phyloP scores from a whole-genome alignment of 2,113 vertebrate genomes.

The Neolamprologus longior region DNA sequence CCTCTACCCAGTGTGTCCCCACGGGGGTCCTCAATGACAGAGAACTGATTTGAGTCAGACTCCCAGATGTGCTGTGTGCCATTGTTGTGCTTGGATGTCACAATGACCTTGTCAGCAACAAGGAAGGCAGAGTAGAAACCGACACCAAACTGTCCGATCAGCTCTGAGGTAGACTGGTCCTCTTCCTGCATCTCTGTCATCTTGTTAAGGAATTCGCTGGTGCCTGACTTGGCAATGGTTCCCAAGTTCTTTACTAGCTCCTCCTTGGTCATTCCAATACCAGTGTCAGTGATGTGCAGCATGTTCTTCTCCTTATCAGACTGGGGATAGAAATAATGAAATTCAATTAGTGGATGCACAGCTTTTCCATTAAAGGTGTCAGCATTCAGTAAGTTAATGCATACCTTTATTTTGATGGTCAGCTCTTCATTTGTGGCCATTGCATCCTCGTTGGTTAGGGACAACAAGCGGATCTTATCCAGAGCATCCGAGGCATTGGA shows the following conservation, averaged over 20 bases:
- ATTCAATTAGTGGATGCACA: not conserved
- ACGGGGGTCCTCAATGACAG: slow-evolving; percentile 89
- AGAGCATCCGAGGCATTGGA: slow-evolving; percentile 92
- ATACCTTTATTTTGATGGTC: slow-evolving; percentile 90
- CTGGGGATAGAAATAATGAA: slow-evolving; percentile 50
- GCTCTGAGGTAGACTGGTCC: slow-evolving; percentile 91
- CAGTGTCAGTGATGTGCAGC: slow-evolving; percentile 96
- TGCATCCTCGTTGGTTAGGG: slow-evolving; percentile 83
- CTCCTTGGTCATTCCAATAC: slow-evolving; percentile 96
- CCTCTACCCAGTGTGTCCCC: slow-evolving; percentile 92
- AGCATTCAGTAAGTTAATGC: not conserved
- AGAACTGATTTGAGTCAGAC: slow-evolving; percentile 95
- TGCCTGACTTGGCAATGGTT: slow-evolving; percentile 97
- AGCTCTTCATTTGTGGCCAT: slow-evolving; percentile 84
- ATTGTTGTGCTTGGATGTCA: slow-evolving; percentile 96
- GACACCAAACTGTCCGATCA: slow-evolving; percentile 98
- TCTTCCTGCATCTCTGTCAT: slow-evolving; percentile 89
- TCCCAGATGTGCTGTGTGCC: slow-evolving; percentile 98
- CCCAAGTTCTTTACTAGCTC: slow-evolving; percentile 94
- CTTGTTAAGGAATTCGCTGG: slow-evolving; percentile 95
- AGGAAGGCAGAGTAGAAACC: slow-evolving; percentile 99
- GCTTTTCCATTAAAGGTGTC: not conserved
- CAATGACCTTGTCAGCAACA: slow-evolving; percentile 95
- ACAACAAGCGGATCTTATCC: slow-evolving; percentile 89
- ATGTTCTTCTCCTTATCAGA: slow-evolving; percentile 98